Evolutionary conservation across 2,113 vertebrate species (phyloP).

Genomic region (Aspidoscelis tigris): DNA sequence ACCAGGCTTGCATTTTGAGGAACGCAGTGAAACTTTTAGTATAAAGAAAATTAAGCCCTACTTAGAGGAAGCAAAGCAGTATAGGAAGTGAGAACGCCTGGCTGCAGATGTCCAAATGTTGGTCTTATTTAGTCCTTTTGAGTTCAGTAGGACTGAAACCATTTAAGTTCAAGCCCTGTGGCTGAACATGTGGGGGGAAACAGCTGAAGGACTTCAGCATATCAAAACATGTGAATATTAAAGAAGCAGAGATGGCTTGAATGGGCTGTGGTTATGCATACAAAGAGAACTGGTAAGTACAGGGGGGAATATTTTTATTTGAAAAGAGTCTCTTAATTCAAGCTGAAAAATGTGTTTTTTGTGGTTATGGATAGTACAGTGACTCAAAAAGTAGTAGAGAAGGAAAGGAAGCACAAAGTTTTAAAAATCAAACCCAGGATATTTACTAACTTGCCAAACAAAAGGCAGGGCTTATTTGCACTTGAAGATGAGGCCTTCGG

Average conservation of each 20-base stretch:
- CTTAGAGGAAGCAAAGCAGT: neutral
- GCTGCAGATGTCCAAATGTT: neutral
- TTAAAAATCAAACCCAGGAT: neutral
- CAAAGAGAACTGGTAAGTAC: neutral
- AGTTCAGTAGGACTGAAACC: neutral
- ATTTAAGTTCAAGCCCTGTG: conserved; percentile 22
- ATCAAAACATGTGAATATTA: neutral
- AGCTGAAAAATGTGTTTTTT: neutral
- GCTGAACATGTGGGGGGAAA: conserved; percentile 56
- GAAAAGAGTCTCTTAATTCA: neutral
- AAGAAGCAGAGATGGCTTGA: neutral
- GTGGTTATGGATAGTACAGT: neutral
- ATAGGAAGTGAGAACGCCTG: neutral
- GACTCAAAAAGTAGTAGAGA: neutral
- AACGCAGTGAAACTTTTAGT: conserved; percentile 65
- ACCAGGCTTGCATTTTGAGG: conserved; percentile 66
- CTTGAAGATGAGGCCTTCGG: too few relatives aligned
- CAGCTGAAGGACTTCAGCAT: neutral
- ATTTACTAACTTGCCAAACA: neutral
- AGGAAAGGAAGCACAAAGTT: neutral
- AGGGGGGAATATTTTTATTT: neutral
- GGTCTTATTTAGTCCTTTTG: neutral
- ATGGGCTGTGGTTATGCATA: too few relatives aligned
- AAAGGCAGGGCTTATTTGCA: too few relatives aligned
- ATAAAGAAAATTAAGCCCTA: conserved; percentile 50